Evolutionary conservation across 2,113 vertebrate genomes (phyloP).

Genomic region (Abramis brama): DNA sequence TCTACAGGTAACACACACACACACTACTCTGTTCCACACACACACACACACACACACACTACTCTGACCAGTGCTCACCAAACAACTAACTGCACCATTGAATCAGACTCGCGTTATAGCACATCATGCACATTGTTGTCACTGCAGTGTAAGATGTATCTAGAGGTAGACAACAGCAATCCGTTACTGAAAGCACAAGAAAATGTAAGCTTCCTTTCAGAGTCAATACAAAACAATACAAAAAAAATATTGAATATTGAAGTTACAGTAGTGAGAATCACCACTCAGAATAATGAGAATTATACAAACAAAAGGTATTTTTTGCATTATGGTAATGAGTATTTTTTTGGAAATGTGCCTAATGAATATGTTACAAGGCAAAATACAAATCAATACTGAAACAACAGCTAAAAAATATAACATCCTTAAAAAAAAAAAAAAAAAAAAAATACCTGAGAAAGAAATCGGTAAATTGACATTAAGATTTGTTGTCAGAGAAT

Average conservation of each 20-base stretch:
- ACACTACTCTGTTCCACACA: not conserved
- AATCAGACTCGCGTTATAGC: constrained; percentile 6
- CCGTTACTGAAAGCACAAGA: not conserved
- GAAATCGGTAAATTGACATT: too few relatives aligned
- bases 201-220: not conserved
- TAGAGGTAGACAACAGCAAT: not conserved
- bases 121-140: not conserved
- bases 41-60: constrained; percentile 17
- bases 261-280: not conserved
- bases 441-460: too few relatives aligned
- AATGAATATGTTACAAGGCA: not conserved
- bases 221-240: not conserved
- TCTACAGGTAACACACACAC: constrained; percentile 32
- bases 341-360: not conserved
- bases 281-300: not conserved
- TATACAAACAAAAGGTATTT: not conserved
- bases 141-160: not conserved
- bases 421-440: too few relatives aligned
- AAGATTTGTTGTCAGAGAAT: too few relatives aligned
- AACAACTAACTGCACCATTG: not conserved
- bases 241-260: not conserved
- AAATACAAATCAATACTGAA: not conserved
- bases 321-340: not conserved
- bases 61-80: not conserved
- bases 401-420: too few relatives aligned